Percentiles rank a stretch among this genome's conserved stretches.
Conservation (phyloP, 2,888 invertebrate genomes). For the Pollenia amentaria region DNA sequence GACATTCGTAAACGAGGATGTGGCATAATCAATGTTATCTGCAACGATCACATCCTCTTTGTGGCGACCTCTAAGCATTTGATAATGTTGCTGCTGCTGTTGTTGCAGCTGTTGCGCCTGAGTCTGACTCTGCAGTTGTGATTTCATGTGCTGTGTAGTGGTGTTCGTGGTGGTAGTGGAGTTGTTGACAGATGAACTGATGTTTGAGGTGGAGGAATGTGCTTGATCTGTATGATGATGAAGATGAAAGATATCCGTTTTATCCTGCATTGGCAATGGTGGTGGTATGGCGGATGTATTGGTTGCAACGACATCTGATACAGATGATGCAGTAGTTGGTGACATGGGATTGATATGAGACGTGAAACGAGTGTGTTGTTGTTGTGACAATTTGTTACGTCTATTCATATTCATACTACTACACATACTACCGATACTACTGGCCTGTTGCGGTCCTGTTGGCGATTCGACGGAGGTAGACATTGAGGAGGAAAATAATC, state of each 20-base stretch:
- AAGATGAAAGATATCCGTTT: constrained; percentile 73
- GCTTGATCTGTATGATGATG: constrained; percentile 70
- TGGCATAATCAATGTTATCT: constrained; percentile 78
- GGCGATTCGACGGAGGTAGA: constrained; percentile 69
- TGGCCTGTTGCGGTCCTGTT: constrained; percentile 47
- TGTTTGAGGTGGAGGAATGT: constrained; percentile 54
- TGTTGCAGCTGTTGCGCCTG: constrained; percentile 14
- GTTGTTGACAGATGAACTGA: constrained; percentile 56
- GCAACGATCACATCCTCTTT: constrained; percentile 70
- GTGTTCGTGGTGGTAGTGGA: constrained; percentile 42
- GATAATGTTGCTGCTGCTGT: constrained; percentile 67
- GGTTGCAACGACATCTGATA: constrained; percentile 68
- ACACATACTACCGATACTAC: constrained; percentile 67
- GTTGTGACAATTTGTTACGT: constrained; percentile 70
- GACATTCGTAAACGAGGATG: constrained; percentile 77
- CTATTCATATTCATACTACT: constrained; percentile 64
- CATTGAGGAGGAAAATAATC: constrained; percentile 74
- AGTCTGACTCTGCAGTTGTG: constrained; percentile 57
- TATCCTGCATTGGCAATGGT: constrained; percentile 68
- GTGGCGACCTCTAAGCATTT: constrained; percentile 69
- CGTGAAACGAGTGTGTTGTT: constrained; percentile 68
- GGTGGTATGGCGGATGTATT: constrained; percentile 66
- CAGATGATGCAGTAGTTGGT: constrained; percentile 69
- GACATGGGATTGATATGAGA: constrained; percentile 68
- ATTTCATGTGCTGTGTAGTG: constrained; percentile 68